Percentiles rank a stretch among this genome's conserved stretches.
These are phyloP conservation scores for Pterostichus madidus DNA, from an alignment of 2,888 invertebrate genomes.

Conservation along the genomic window DNA sequence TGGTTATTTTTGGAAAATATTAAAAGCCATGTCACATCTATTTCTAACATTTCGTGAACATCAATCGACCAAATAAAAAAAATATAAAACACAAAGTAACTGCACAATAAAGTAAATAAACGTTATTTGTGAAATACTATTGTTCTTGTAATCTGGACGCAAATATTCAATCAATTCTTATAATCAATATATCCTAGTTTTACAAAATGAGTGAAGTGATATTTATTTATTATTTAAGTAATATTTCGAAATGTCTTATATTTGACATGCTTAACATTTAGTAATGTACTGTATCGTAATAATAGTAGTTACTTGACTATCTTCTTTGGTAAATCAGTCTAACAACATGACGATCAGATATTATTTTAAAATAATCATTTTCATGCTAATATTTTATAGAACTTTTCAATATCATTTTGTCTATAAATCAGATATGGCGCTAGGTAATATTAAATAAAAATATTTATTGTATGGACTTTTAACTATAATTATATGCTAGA, in stretches of 20 bases:
- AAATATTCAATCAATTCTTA: neutral
- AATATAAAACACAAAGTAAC: no score
- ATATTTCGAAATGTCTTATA: no score
- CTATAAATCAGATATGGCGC: neutral
- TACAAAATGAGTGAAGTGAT: constrained; percentile 42
- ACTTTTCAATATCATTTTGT: neutral
- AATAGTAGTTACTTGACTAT: neutral
- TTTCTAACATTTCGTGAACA: no score
- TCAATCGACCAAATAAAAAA: no score
- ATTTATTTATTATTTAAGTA: constrained; percentile 57
- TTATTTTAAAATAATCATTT: neutral
- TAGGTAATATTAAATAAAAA: constrained; percentile 16
- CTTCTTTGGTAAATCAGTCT: neutral
- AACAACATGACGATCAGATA: neutral
- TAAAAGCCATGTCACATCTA: no score
- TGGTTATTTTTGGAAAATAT: no score
- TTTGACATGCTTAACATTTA: neutral
- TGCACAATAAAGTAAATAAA: no score
- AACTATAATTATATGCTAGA: constrained; percentile 8
- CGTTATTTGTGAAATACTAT: no score
- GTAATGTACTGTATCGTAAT: neutral
- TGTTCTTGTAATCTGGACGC: neutral
- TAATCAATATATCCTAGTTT: no score
- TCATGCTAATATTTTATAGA: constrained; percentile 2
- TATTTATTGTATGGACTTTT: neutral